Evolutionary conservation across 2,888 invertebrate genomes (phyloP), one percentile per base, ranked within the genome.

Genomic region (Hydroisotoma schaefferi): DNA sequence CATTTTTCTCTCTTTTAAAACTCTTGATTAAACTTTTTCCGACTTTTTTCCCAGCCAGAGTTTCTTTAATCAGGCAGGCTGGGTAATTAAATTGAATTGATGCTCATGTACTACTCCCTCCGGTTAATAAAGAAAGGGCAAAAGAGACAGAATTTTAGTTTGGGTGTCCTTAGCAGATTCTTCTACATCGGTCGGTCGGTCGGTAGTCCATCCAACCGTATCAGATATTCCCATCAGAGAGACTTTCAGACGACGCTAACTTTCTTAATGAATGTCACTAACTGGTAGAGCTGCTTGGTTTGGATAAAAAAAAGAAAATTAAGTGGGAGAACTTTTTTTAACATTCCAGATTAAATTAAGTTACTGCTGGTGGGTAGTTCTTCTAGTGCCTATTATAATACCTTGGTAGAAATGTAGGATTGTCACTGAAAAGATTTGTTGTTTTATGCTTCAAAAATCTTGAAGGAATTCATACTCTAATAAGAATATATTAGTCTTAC

Each of bases 81-180:
- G 59, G 61, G 63, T 63, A 64, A 67, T 64, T 67, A 64, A 67
- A 67, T 67, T 67, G 63, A 67, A 61, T 67, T 64, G 59, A 61
- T 67, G 59, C 64, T 57, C 59, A 57, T 33, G 28, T 25, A 40
- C 40, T 40, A 10, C 15, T 15, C 15, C 33, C 40, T 40, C 52
- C 40, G 57, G 57, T 58, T 62, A 62, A 62, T 62, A 62, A 62
- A 62, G 40, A 20, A 40, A n/a, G n/a, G n/a, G n/a, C n/a, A 4
- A 40, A 5, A 20, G 61, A 55, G 57, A 62, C 57, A 57, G 55
- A 61, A 54, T 61, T 61, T 59, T 29, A 25, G 49, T 54, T 55
- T 47, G 33, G 46, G 48, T 49, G 57, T 40, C 40, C 40, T 15
- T 20, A 20, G 40, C 40, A 40, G 33, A 33, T n/a, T n/a, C n/a